These are phyloP conservation scores for Cantharis rufa DNA, from an alignment of 2,888 invertebrate genomes.

Conservation along the genomic window DNA sequence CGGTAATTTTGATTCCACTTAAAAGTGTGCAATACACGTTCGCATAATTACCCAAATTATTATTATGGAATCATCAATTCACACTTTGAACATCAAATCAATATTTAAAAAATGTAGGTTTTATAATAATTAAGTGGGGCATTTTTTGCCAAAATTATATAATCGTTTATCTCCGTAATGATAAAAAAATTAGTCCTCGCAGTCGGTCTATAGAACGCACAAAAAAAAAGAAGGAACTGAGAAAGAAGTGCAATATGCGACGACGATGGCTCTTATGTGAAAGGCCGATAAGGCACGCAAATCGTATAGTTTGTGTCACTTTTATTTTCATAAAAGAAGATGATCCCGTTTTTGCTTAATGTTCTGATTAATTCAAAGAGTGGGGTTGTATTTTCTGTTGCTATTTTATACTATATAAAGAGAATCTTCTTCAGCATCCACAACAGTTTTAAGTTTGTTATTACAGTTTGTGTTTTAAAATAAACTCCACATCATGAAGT, in stretches of 20 bases:
- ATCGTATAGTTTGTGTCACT: slow-evolving; percentile 31
- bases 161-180: background rate
- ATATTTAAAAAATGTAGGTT: background rate
- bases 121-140: background rate
- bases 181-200: background rate
- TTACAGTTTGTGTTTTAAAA: slow-evolving; percentile 29
- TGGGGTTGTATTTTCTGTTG: slow-evolving; percentile 44
- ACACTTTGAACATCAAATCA: background rate
- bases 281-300: slow-evolving; percentile 28
- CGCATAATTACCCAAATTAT: background rate
- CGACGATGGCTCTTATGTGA: slow-evolving; percentile 7
- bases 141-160: background rate
- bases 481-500: slow-evolving; percentile 35
- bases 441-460: slow-evolving; percentile 30
- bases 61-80: background rate
- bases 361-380: slow-evolving; percentile 47
- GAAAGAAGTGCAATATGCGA: background rate
- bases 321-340: slow-evolving; percentile 46
- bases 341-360: slow-evolving; percentile 46
- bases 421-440: slow-evolving; percentile 39
- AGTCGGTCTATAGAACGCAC: background rate
- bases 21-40: background rate
- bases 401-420: slow-evolving; percentile 47
- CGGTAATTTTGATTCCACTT: background rate
- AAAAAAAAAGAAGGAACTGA: background rate